Evolutionary conservation across 2,113 vertebrate genomes (phyloP), one percentile per base, ranked within the genome.

Genomic region (Drymodes brunneopygia): DNA sequence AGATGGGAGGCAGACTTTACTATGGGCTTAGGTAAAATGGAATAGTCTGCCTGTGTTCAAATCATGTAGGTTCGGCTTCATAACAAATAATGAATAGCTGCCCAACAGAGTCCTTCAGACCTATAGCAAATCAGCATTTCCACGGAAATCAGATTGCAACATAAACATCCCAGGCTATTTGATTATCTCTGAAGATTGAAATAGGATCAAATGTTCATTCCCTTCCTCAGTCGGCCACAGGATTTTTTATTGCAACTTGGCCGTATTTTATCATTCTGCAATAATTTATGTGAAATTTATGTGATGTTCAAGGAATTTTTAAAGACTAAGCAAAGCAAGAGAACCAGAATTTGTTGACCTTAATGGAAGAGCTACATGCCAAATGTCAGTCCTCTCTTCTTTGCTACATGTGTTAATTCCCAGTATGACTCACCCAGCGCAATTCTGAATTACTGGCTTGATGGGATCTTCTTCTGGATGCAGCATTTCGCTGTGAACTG

Each of bases 391-490:
- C 17, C 20, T 40, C 29, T 56, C 58, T 65, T 70, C 40, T 67
- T 74, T 62, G 60, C 36, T 60, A 20, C 22, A 14, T 11, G 27
- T 51, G 4, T 19, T 38, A 8, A 42, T 84, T 75, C 57, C 57
- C 88, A 42, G 24, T 23, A 60, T 65, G 93, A 98, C 98, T 98
- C 82, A 99, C 98, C 97, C 95, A 72, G 95, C 90, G 65, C 99
- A 99, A 12, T 93, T 95, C 73, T 96, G 95, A 58, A 95, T 95
- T n/a, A 97, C 91, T 36, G 98, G 98, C 67, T 92, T 90, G 65
- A 95, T 90, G 73, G 97, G 97, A 28, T 95, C 54, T 36, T 92
- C 90, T 54, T 94, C 90, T 53, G 96, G 96, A 51, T 71, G 94
- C 73, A 98, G 38, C 97, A 98, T 98, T 97, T 97, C 98, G 0